phyloP scores from a whole-genome alignment of 2,113 vertebrate species.

The Sinocyclocheilus anshuiensis region DNA sequence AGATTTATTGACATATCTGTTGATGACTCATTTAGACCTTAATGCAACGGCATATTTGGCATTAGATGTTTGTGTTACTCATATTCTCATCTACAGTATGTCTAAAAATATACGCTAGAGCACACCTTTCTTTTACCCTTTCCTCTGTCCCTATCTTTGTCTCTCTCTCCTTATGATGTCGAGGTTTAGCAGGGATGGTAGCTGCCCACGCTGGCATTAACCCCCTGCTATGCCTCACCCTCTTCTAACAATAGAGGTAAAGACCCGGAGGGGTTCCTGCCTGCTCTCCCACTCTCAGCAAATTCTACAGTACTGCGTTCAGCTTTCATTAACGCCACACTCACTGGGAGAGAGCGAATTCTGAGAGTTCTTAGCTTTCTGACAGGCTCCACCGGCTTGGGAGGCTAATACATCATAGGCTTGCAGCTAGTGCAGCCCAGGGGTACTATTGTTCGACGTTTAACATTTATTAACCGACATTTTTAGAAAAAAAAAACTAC shows the following conservation, averaged over 20 bases:
- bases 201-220: conserved; percentile 19
- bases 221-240: conserved; percentile 22
- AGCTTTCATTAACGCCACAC: conserved; percentile 34
- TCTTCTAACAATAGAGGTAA: conserved; percentile 40
- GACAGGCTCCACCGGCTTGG: conserved; percentile 23
- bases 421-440: conserved; percentile 26
- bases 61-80: background rate
- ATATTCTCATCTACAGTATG: background rate
- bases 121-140: background rate
- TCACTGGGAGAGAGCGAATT: conserved; percentile 34
- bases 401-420: conserved; percentile 37
- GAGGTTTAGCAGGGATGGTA: conserved; percentile 13
- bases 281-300: conserved; percentile 29
- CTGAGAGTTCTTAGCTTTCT: conserved; percentile 26
- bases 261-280: conserved; percentile 35
- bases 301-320: conserved; percentile 21
- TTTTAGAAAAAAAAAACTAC: background rate
- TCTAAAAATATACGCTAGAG: background rate
- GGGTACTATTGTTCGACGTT: conserved; percentile 27
- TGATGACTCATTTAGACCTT: background rate
- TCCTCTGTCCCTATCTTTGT: conserved; percentile 13
- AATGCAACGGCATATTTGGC: background rate
- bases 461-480: conserved; percentile 32
- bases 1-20: background rate
- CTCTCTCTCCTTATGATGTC: background rate